Conservation (phyloP, 30 jellyfish, hydroid and myxozoan species). For the Aurelia coerulea region DNA sequence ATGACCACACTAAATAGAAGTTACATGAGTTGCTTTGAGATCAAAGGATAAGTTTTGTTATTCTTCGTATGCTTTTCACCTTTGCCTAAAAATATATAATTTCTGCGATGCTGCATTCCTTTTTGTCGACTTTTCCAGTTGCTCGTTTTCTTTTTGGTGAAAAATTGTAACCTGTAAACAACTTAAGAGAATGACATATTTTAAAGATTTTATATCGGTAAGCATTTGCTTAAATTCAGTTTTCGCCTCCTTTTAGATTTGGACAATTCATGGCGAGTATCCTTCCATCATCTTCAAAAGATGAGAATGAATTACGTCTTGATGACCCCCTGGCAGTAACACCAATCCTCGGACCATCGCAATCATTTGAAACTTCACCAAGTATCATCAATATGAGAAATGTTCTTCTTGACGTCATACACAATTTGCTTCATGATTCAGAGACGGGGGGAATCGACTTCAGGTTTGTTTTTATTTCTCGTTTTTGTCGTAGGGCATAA, state of each 20-base stretch:
- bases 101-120: not conserved
- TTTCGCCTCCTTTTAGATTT: slow-evolving; percentile 48
- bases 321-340: slow-evolving; percentile 19
- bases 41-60: too few relatives aligned
- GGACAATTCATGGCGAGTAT: slow-evolving; percentile 96
- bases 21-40: too few relatives aligned
- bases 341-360: not conserved
- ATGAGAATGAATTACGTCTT: slow-evolving; percentile 10
- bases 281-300: slow-evolving; percentile 50
- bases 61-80: too few relatives aligned
- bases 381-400: slow-evolving; percentile 71
- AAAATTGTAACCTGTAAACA: too few relatives aligned
- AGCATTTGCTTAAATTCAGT: too few relatives aligned
- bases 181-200: too few relatives aligned
- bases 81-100: too few relatives aligned
- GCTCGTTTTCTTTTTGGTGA: too few relatives aligned
- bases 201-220: too few relatives aligned
- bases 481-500: not conserved
- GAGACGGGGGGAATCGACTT: slow-evolving; percentile 32
- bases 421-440: slow-evolving; percentile 56
- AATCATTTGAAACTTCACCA: slow-evolving; percentile 16
- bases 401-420: slow-evolving; percentile 82
- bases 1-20: not conserved
- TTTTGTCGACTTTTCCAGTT: not conserved
- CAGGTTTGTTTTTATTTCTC: slow-evolving; percentile 4